phyloP scores from a whole-genome alignment of 64 coral and sea anemone species.

The Porites lutea region DNA sequence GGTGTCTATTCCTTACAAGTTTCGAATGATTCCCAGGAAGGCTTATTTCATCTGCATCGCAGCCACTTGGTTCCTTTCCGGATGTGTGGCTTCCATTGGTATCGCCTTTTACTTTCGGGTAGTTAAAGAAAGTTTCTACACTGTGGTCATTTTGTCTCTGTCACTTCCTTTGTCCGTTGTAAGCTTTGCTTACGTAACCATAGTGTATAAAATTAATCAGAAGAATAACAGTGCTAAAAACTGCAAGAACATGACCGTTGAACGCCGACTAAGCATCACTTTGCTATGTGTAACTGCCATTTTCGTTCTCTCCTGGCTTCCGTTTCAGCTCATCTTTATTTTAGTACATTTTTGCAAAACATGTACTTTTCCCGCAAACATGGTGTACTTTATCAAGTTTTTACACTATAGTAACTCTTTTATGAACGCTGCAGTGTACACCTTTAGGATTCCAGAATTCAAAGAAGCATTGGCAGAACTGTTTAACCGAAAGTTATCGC shows the following conservation, averaged over 20 bases:
- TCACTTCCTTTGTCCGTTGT: conserved; percentile 18
- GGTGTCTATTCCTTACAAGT: conserved; percentile 55
- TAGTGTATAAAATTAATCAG: conserved; percentile 24
- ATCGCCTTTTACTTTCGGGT: conserved; percentile 19
- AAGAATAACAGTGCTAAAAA: conserved; percentile 35
- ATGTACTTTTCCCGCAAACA: not conserved
- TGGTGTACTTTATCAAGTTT: conserved; percentile 45
- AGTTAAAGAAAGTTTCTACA: conserved; percentile 42
- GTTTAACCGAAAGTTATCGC: not conserved
- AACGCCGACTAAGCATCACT: conserved; percentile 38
- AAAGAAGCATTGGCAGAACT: conserved; percentile 31
- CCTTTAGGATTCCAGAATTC: conserved; percentile 67
- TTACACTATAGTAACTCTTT: conserved; percentile 74
- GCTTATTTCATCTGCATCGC: conserved; percentile 38
- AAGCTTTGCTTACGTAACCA: not conserved
- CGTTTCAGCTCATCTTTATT: conserved; percentile 62
- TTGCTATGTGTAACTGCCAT: conserved; percentile 40
- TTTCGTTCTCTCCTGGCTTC: conserved; percentile 55
- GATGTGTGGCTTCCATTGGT: not conserved
- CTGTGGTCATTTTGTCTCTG: conserved; percentile 36
- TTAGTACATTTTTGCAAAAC: conserved; percentile 61
- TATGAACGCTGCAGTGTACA: conserved; percentile 55
- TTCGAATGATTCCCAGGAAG: conserved; percentile 2
- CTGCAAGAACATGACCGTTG: conserved; percentile 31
- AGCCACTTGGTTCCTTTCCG: conserved; percentile 46